Conservation (phyloP, 2,113 vertebrate species). For the Archilochus colubris region DNA sequence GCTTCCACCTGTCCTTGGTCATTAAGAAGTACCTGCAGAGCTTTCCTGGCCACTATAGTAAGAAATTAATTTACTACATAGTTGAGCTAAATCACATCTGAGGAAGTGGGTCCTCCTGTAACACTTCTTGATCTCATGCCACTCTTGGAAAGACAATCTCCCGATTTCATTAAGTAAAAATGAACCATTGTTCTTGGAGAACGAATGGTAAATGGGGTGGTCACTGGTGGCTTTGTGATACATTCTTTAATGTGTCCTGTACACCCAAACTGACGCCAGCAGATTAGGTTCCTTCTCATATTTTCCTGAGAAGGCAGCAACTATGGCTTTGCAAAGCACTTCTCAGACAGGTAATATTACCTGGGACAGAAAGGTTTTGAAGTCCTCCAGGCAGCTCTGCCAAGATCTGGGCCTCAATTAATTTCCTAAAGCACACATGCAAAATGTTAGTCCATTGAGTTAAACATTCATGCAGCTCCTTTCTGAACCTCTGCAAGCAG, state of each 20-base stretch:
- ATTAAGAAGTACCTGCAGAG: neutral
- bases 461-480: neutral
- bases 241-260: neutral
- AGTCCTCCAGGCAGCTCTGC: neutral
- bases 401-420: neutral
- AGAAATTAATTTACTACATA: neutral
- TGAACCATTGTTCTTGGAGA: neutral
- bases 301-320: neutral
- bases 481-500: neutral
- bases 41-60: neutral
- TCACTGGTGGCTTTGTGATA: neutral
- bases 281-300: neutral
- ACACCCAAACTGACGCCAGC: neutral
- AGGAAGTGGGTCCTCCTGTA: neutral
- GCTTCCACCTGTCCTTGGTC: neutral
- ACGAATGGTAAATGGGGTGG: neutral
- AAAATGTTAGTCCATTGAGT: neutral
- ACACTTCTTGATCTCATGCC: neutral
- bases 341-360: neutral
- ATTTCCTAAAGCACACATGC: neutral
- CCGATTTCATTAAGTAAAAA: neutral
- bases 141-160: neutral
- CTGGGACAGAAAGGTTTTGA: neutral
- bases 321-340: neutral
- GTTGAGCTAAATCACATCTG: neutral